Evolutionary conservation across 2,113 vertebrate genomes (phyloP), one percentile per base, ranked within the genome.

Genomic region (Brevimyrus niger): DNA sequence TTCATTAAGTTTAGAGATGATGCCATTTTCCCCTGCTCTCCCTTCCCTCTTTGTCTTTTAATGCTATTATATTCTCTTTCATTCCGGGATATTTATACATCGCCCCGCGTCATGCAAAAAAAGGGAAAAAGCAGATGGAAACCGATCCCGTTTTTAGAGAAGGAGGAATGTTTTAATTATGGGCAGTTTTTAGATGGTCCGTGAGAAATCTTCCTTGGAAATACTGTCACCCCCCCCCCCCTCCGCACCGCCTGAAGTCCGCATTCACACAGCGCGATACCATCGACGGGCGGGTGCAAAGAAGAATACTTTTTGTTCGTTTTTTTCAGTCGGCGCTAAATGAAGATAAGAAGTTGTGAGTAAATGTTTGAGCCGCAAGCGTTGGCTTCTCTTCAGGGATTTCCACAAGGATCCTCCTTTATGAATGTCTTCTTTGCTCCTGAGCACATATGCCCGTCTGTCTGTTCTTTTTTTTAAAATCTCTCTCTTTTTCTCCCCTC

Each of bases 1-100:
- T 96, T 97, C 97, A 97, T 98, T 99, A 97, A 97, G 97, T 99
- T 98, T 98, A 94, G 95, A 96, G 95, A 96, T 96, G 96, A 96
- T 97, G 96, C 96, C 96, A 96, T 95, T 96, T 95, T 95, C 94
- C 93, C 94, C 93, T 90, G 89, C 93, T 94, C 92, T 94, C 92
- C 93, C 73, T 27, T 90, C 85, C 86, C 15, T 58, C 80, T 95
- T 95, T 96, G 94, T 95, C 94, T 94, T 90, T 91, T 93, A 92
- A 95, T 93, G 91, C 94, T 92, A 95, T 95, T 95, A 94, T 95
- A 89, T 92, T 92, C 90, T 88, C 94, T 95, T 95, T 95, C 93
- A 93, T 94, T 96, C 91, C 76, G 76, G 90, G 88, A 92, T 94
- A 95, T 96, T 96, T 93, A 96, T 95, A 96, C 92, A 87, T 94